Evolutionary conservation across 1,140 invertebrate species (phyloP).

Genomic region (Acyrthosiphon pisum): DNA sequence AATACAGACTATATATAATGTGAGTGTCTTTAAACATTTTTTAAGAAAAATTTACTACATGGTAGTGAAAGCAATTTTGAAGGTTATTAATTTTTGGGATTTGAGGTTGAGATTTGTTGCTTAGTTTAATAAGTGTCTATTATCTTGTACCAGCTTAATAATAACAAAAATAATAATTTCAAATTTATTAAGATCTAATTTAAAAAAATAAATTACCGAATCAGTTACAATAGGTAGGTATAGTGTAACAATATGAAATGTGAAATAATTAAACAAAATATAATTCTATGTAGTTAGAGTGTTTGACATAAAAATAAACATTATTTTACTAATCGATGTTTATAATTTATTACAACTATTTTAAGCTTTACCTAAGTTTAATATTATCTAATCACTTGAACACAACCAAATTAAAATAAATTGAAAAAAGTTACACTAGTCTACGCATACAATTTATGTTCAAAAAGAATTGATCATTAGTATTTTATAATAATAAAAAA

Average conservation of each 20-base stretch:
- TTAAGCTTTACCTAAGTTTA: too few species aligned
- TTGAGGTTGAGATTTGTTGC: not conserved
- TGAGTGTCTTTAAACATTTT: not conserved
- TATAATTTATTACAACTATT: not conserved
- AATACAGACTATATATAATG: not conserved
- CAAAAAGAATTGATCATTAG: not conserved
- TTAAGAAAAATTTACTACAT: not conserved
- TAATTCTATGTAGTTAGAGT: not conserved
- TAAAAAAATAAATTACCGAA: too few species aligned
- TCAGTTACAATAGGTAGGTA: too few species aligned
- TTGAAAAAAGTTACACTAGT: not conserved
- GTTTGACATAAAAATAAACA: not conserved
- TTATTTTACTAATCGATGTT: not conserved
- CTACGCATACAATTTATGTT: not conserved
- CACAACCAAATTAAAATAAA: not conserved
- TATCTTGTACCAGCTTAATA: too few species aligned
- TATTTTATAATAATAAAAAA: not conserved
- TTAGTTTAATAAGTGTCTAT: not conserved
- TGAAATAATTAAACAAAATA: not conserved
- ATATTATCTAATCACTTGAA: not conserved
- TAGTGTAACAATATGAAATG: too few species aligned
- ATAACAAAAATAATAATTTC: too few species aligned
- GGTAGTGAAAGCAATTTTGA: not conserved
- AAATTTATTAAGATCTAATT: too few species aligned
- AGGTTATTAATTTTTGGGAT: not conserved